Percentiles rank a stretch among this genome's conserved stretches.
These are phyloP conservation scores for Oscheius onirici DNA, from an alignment of 2,888 invertebrate genomes.

Conservation along the genomic window DNA sequence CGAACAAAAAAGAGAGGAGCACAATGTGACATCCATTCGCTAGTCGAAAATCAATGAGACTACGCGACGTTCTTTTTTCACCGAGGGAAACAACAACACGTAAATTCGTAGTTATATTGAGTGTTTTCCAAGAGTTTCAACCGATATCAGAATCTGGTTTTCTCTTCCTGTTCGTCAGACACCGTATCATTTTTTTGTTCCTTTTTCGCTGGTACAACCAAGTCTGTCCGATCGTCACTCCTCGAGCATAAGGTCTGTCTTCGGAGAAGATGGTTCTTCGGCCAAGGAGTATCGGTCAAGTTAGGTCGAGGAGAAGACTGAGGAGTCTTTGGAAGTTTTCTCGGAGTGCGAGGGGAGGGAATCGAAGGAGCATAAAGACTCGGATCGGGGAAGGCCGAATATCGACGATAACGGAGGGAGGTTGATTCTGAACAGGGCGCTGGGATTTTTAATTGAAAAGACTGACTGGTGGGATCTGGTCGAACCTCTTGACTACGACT, in stretches of 20 bases:
- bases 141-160: too few relatives aligned
- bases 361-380: background rate
- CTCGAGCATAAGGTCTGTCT: background rate
- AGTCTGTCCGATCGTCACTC: too few relatives aligned
- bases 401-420: constrained; percentile 15
- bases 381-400: constrained; percentile 21
- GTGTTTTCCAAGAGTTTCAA: too few relatives aligned
- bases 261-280: background rate
- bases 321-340: constrained; percentile 3
- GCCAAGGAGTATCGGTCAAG: constrained; percentile 9
- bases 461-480: constrained; percentile 7
- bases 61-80: too few relatives aligned
- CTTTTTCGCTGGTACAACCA: too few relatives aligned
- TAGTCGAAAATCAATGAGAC: too few relatives aligned
- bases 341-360: constrained; percentile 1
- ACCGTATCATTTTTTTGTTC: too few relatives aligned
- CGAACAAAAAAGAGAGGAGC: too few relatives aligned
- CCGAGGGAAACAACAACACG: too few relatives aligned
- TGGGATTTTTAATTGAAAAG: background rate
- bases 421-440: background rate
- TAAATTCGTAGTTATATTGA: too few relatives aligned
- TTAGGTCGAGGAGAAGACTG: constrained; percentile 11
- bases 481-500: constrained; percentile 16
- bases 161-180: too few relatives aligned
- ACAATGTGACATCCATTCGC: too few relatives aligned